phyloP scores from a whole-genome alignment of 2,888 invertebrate genomes.

The Andrena haemorrhoa region DNA sequence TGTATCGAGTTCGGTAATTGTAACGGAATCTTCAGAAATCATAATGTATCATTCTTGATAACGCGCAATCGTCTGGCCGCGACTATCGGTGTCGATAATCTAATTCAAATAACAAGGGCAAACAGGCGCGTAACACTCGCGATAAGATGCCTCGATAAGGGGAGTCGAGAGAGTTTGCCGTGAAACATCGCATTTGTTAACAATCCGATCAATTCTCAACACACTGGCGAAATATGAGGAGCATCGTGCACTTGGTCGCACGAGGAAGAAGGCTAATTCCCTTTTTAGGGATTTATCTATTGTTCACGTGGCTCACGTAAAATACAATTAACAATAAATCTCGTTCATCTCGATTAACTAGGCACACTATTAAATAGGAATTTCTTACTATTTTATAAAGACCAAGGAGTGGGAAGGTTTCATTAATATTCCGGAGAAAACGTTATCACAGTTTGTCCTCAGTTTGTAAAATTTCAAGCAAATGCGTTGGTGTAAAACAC shows the following conservation, averaged over 20 bases:
- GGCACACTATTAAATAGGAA: no score
- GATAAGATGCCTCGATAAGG: slow-evolving; percentile 37
- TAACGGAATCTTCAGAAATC: slow-evolving; percentile 2
- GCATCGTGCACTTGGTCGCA: slow-evolving; percentile 6
- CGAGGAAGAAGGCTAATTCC: background rate
- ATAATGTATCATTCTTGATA: background rate
- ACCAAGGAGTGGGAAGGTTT: no score
- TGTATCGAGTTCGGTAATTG: background rate
- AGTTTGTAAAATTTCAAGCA: no score
- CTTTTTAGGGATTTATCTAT: background rate
- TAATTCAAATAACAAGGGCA: slow-evolving; percentile 2
- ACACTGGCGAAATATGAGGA: slow-evolving; percentile 11
- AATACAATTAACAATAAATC: background rate
- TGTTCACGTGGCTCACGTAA: background rate
- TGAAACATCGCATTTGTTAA: background rate
- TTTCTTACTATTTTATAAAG: no score
- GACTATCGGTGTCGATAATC: slow-evolving; percentile 22
- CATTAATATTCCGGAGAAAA: no score
- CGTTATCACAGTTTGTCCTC: no score
- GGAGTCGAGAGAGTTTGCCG: background rate
- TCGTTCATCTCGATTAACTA: background rate
- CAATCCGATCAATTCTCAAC: slow-evolving; percentile 4
- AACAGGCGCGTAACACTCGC: slow-evolving; percentile 16
- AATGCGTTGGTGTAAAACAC: no score
- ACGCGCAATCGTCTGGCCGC: background rate